Evolutionary conservation across 2,888 invertebrate species (phyloP).

Genomic region (Clepsis dumicolana): DNA sequence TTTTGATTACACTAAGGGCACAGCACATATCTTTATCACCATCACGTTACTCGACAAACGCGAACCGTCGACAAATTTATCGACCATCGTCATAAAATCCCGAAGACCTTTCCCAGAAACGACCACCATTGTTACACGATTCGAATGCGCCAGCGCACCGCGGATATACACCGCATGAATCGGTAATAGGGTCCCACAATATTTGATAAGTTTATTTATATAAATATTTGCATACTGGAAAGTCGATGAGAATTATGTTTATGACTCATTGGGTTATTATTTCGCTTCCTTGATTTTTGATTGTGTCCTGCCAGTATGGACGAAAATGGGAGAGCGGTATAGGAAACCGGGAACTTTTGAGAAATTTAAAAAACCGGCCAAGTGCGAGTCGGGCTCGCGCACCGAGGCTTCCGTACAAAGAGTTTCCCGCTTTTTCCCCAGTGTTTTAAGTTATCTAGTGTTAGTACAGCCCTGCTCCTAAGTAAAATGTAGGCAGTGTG

Average conservation of each 20-base stretch:
- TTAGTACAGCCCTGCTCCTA: no score
- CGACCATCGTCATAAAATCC: constrained; percentile 79
- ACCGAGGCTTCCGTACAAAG: no score
- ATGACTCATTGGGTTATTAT: constrained; percentile 29
- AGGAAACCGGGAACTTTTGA: no score
- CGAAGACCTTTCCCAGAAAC: constrained; percentile 77
- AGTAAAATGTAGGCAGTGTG: no score
- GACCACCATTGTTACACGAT: constrained; percentile 84
- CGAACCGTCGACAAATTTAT: constrained; percentile 54
- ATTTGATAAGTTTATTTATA: constrained; percentile 84
- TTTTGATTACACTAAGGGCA: no score
- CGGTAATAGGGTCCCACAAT: constrained; percentile 83
- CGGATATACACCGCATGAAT: constrained; percentile 83
- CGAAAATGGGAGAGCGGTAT: no score
- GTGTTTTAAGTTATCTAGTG: no score
- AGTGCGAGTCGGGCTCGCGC: no score
- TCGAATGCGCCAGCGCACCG: constrained; percentile 75
- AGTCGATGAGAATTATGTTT: constrained; percentile 57
- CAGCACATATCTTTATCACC: constrained; percentile 7
- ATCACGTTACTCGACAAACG: constrained; percentile 27
- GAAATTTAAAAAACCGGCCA: no score
- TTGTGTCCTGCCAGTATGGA: no score
- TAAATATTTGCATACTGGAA: constrained; percentile 72
- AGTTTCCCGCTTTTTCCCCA: no score
- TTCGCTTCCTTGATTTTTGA: constrained; percentile 36